Base-by-base conservation (phyloP, 2,113 vertebrate species). In the Pangasianodon gigas region DNA sequence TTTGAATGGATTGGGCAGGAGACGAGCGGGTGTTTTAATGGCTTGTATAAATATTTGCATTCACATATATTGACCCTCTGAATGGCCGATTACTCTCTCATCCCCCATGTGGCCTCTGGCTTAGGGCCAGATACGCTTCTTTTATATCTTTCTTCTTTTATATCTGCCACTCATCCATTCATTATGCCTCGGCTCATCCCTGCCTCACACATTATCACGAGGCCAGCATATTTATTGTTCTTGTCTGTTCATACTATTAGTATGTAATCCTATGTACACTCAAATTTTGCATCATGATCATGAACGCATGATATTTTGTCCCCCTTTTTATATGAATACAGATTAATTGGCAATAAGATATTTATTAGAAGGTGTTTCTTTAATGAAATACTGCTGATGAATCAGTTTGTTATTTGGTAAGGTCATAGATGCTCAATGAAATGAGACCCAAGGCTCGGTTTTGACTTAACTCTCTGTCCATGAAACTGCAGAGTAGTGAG, bases 11-110 rank as follows among this genome's bases (percentile, higher is more conserved):
- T 95, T 95, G 95, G 95, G 95, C 89, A 93, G 95, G 92, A 95
- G 93, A 93, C 88, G 90, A 93, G 91, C 93, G 94, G 93, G 93
- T 93, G 93, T 94, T 96, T 96, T 93, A 96, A 96, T 95, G 93
- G 93, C 94, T 96, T 95, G 94, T 93, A 94, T 96, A 96, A 96
- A 96, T 96, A 96, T 96, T 96, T 96, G 94, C 94, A 93, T 95
- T 95, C 92, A 92, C 94, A 93, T 58, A 89, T 90, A 91, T 93
- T 95, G 96, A 96, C 95, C 95, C 95, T 93, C 90, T 90, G 91
- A 95, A 95, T 93, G 92, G 93, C 91, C 93, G 93, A 94, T 95
- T 95, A 95, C 95, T 83, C 94, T 94, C 92, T 89, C 90, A 89
- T 93, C 92, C 83, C 41, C 82, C 41, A 26, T 77, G 69, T 86